phyloP scores from a whole-genome alignment of 2,888 invertebrate genomes.

The Sympetrum striolatum region DNA sequence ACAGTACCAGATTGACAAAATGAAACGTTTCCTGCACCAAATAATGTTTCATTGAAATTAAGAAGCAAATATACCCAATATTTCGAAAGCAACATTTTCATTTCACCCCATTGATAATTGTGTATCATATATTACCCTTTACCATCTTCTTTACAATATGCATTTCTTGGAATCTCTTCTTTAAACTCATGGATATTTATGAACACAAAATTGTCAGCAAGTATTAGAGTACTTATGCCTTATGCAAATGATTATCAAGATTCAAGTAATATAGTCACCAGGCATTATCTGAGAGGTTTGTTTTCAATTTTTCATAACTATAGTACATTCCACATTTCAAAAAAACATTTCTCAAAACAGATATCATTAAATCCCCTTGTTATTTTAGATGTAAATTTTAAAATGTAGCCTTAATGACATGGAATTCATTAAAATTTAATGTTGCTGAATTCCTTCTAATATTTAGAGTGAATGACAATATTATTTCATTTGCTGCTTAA shows the following conservation, averaged over 20 bases:
- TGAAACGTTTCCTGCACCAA: neutral
- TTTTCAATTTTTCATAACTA: neutral
- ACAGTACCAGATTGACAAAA: neutral
- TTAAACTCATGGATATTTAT: neutral
- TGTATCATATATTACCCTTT: neutral
- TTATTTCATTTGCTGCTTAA: neutral
- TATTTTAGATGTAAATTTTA: neutral
- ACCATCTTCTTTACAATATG: neutral
- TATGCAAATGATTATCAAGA: conserved; percentile 12
- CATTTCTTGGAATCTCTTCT: neutral
- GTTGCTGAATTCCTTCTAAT: neutral
- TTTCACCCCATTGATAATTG: neutral
- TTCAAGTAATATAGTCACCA: neutral
- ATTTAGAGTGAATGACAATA: conserved; percentile 16
- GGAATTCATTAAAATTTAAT: neutral
- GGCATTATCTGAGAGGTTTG: neutral
- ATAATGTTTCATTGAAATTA: neutral
- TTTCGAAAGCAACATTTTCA: neutral
- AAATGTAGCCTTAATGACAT: neutral
- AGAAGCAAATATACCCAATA: neutral
- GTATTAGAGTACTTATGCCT: neutral
- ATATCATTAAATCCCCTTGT: conserved; percentile 1
- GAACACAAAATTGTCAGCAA: conserved; percentile 5
- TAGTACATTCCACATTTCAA: neutral
- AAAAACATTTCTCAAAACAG: conserved; percentile 11